Percentiles rank a stretch among this genome's conserved stretches.
phyloP scores from a whole-genome alignment of 92 coral and sea anemone genomes.

The Phymanthus crucifer region DNA sequence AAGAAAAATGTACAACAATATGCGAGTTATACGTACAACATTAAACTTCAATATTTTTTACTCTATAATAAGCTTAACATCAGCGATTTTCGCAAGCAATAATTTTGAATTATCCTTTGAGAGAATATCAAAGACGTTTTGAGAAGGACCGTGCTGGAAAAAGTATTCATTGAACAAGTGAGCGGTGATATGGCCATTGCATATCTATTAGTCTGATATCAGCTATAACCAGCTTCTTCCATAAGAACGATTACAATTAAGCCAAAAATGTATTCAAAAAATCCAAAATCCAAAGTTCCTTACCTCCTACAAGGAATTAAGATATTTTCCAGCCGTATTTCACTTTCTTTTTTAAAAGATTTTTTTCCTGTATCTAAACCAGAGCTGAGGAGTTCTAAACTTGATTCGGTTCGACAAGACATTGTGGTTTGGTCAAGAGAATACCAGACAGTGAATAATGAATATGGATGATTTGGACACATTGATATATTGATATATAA shows the following conservation, averaged over 20 bases:
- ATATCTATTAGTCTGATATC: not conserved
- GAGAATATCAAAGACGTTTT: not conserved
- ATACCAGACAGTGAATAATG: conserved; percentile 34
- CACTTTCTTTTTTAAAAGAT: conserved; percentile 8
- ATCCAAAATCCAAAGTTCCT: not conserved
- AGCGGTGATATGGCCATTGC: not conserved
- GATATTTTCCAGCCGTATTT: not conserved
- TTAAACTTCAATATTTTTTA: too few species aligned
- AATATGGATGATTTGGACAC: conserved; percentile 42
- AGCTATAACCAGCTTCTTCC: not conserved
- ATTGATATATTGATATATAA: conserved; percentile 14
- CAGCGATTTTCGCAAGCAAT: not conserved
- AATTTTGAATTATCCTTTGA: conserved; percentile 1
- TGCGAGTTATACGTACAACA: not conserved
- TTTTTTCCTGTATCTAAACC: not conserved
- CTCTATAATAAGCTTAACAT: too few species aligned
- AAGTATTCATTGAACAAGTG: not conserved
- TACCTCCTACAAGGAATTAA: not conserved
- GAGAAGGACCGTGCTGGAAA: not conserved
- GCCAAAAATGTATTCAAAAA: not conserved
- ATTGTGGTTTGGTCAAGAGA: conserved; percentile 37
- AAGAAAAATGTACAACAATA: not conserved
- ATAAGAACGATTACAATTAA: not conserved
- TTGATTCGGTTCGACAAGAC: not conserved
- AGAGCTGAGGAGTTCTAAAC: conserved; percentile 22